Base-by-base conservation (phyloP, 2,113 vertebrate species). In the Tachysurus vachellii region DNA sequence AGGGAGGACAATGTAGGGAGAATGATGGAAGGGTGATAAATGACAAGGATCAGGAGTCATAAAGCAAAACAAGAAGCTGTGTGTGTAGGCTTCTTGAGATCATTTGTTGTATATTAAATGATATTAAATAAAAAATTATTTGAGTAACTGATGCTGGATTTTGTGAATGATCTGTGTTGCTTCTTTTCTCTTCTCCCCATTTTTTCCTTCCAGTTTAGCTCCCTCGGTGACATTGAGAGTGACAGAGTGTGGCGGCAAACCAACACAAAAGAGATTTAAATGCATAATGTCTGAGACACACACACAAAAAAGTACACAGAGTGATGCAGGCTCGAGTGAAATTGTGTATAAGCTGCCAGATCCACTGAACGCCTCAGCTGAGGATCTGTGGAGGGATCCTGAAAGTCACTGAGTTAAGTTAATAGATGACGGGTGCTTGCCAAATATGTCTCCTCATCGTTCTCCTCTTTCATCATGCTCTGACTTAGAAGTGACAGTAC, bases 401-500 rank as follows among this genome's bases (percentile, higher is more conserved):
- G 86, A 91, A 89, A 88, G 88, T 88, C 76, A 57, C 79, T 59
- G 87, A 84, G 86, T 86, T 87, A 86, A 89, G 86, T 80, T 81
- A 90, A 87, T 86, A 75, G 83, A 90, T 76, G 56, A 87, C 66
- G 85, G 84, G 81, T 73, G 79, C 85, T 79, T 85, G 90, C 88
- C 87, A 77, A 86, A 90, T 61, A 81, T 85, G 88, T 90, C 89
- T 90, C 87, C 87, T 92, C 86, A 80, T 90, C 85, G 86, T 90
- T 86, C 85, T 75, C 62, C 53, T 88, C 90, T 92, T 90, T 93
- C 90, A 90, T 91, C 91, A 92, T 71, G 64, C 87, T 42, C 86
- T 79, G 88, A 87, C 90, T 92, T 87, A 90, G 91, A 89, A 90
- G 89, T 90, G 90, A 90, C 90, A 92, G 88, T 86, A 87, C 83